A percentile compares a stretch with the other conserved stretches of the same genome.
Conservation (phyloP, 2,113 vertebrate genomes). For the Prietella phreatophila region DNA sequence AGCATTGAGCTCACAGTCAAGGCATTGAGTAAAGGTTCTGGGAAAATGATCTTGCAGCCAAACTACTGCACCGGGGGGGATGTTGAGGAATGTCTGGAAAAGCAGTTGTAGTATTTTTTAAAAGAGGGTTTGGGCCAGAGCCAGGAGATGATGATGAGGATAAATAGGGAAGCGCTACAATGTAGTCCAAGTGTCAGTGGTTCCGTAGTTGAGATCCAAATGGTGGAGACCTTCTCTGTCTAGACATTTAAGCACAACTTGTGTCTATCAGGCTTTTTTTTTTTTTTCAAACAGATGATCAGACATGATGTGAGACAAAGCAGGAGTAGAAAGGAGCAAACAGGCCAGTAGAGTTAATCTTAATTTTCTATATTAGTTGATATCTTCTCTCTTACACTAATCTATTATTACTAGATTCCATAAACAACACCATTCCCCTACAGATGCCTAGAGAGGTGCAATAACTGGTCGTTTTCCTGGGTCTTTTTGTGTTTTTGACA, state of each 20-base stretch:
- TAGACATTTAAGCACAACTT: slow-evolving; percentile 23
- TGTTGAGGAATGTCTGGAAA: slow-evolving; percentile 69
- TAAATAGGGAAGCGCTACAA: slow-evolving; percentile 26
- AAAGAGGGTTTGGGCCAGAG: slow-evolving; percentile 45
- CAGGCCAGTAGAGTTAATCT: not conserved
- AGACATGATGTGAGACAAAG: slow-evolving; percentile 37
- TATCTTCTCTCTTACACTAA: not conserved
- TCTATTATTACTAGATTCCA: not conserved
- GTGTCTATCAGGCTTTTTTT: not conserved
- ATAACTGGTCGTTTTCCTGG: not conserved
- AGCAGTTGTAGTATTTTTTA: slow-evolving; percentile 51
- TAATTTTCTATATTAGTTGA: not conserved
- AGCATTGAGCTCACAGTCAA: slow-evolving; percentile 42
- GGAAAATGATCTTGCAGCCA: slow-evolving; percentile 65
- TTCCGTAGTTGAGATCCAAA: slow-evolving; percentile 10
- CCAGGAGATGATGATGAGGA: slow-evolving; percentile 22
- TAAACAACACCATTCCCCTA: too few relatives aligned
- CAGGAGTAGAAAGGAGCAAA: slow-evolving; percentile 24
- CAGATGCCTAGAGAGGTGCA: not conserved
- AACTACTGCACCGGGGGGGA: slow-evolving; percentile 63
- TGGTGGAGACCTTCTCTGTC: slow-evolving; percentile 9
- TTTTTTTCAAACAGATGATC: slow-evolving; percentile 42
- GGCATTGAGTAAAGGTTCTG: slow-evolving; percentile 62
- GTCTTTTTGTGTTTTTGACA: not conserved
- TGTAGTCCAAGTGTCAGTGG: not conserved